Percentiles rank a stretch among this genome's conserved stretches.
These are phyloP conservation scores for Coracopsis vasa DNA, from an alignment of 2,113 vertebrate genomes.

Conservation along the genomic window DNA sequence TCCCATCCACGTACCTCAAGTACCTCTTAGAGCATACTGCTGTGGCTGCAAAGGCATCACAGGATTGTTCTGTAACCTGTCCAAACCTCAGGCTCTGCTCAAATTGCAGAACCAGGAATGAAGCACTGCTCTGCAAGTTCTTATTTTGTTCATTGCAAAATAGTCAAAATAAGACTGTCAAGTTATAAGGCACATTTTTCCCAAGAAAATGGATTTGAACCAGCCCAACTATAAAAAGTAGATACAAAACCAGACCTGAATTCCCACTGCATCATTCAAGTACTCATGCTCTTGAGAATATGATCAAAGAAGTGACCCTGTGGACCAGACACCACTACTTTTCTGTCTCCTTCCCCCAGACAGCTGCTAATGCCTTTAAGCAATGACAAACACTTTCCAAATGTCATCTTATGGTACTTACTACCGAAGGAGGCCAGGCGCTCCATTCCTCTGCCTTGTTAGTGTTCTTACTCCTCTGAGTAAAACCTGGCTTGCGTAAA, in stretches of 20 bases:
- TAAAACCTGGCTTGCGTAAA: not conserved
- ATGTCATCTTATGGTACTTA: slow-evolving; percentile 67
- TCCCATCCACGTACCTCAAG: not conserved
- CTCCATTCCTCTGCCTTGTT: slow-evolving; percentile 76
- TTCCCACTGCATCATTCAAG: not conserved
- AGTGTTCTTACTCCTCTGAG: not conserved
- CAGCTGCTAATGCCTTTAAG: not conserved
- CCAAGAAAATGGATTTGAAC: not conserved
- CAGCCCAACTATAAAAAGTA: not conserved
- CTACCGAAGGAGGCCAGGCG: slow-evolving; percentile 88
- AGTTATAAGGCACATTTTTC: not conserved
- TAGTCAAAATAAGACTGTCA: not conserved
- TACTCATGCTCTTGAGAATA: not conserved
- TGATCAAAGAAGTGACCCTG: not conserved
- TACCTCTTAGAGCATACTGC: not conserved
- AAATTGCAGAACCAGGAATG: not conserved
- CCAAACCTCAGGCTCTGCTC: not conserved
- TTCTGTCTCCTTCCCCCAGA: not conserved
- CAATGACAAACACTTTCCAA: not conserved
- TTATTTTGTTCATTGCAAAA: not conserved
- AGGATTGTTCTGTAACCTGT: not conserved
- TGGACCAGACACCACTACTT: not conserved
- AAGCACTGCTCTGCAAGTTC: not conserved
- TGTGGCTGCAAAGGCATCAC: not conserved
- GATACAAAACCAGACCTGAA: not conserved